Conservation (phyloP, 2,888 invertebrate species). For the Cantharis lateralis region DNA sequence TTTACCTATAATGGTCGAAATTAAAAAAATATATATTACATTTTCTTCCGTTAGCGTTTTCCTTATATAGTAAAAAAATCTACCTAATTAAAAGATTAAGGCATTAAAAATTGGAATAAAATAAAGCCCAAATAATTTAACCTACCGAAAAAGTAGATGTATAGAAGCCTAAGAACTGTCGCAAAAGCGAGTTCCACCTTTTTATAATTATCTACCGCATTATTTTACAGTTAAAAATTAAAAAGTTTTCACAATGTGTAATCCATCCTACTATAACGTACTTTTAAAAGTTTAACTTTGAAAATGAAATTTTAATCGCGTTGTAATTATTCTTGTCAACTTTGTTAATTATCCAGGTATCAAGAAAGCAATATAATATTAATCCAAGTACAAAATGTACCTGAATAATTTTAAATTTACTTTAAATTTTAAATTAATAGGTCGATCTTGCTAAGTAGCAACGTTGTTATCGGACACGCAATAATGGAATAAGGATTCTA, state of each 20-base stretch:
- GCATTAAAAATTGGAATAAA: too few relatives aligned
- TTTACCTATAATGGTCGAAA: too few relatives aligned
- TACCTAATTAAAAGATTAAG: too few relatives aligned
- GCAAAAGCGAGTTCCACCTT: too few relatives aligned
- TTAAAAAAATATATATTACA: too few relatives aligned
- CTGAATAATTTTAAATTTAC: neutral
- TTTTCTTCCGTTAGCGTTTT: too few relatives aligned
- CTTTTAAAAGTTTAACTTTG: neutral
- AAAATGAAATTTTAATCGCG: neutral
- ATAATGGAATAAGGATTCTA: constrained; percentile 5
- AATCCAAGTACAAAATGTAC: neutral
- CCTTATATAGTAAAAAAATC: too few relatives aligned
- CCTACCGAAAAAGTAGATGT: too few relatives aligned
- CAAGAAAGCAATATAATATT: neutral
- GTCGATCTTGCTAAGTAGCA: neutral
- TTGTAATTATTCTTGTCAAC: neutral
- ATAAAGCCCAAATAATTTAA: too few relatives aligned
- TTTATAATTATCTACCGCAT: neutral
- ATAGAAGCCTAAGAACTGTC: too few relatives aligned
- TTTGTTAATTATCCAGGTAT: neutral
- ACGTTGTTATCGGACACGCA: constrained; percentile 3
- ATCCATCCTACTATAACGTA: neutral
- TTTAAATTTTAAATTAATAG: neutral
- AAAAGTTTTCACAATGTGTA: neutral
- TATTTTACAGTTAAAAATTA: neutral